Evolutionary conservation across 2,888 invertebrate species (phyloP).

Genomic region (Stenolophus ochropezus): DNA sequence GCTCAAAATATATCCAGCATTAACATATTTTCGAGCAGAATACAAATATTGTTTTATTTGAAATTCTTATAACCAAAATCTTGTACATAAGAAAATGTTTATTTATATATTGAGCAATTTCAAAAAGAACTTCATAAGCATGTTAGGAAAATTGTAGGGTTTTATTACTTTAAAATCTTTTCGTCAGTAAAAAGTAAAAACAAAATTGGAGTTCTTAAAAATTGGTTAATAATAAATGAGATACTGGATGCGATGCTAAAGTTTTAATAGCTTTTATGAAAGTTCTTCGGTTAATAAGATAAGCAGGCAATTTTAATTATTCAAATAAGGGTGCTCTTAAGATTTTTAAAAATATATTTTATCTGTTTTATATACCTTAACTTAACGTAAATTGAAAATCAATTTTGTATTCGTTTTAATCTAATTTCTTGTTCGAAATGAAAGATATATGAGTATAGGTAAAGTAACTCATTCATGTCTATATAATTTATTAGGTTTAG

Average conservation of each 20-base stretch:
- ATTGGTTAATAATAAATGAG: constrained; percentile 47
- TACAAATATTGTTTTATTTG: constrained; percentile 33
- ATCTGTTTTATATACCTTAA: background rate
- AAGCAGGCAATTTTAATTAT: constrained; percentile 43
- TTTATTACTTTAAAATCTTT: constrained; percentile 10
- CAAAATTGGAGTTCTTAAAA: constrained; percentile 4
- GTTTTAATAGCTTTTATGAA: constrained; percentile 49
- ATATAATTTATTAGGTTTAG: too few relatives aligned
- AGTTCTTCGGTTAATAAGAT: constrained; percentile 47
- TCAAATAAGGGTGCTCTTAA: constrained; percentile 6
- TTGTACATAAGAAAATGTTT: background rate
- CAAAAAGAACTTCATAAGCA: background rate
- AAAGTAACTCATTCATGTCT: too few relatives aligned
- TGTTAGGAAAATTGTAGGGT: background rate
- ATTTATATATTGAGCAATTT: background rate
- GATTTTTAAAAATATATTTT: constrained; percentile 18
- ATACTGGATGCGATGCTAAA: constrained; percentile 28
- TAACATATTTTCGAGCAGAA: constrained; percentile 36
- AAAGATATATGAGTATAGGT: too few relatives aligned
- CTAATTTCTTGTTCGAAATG: too few relatives aligned
- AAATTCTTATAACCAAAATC: background rate
- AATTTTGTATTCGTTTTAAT: background rate
- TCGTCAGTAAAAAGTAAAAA: background rate
- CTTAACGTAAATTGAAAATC: background rate
- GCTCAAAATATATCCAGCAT: constrained; percentile 37